These are phyloP conservation scores for Bos taurus DNA, from an alignment of 2,113 vertebrate genomes.

Conservation along the genomic window ARS-UCD2.0 NC_037331.1:40451501-40452000, in stretches of 20 bases:
- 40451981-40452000: too few relatives aligned
- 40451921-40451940: too few relatives aligned
- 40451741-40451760: not conserved
- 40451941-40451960: too few relatives aligned
- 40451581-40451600: not conserved
- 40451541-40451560: not conserved
- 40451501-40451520: too few relatives aligned
- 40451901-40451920: too few relatives aligned
- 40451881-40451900: too few relatives aligned
- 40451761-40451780: not conserved
- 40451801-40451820: not conserved
- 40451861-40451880: too few relatives aligned
- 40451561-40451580: not conserved
- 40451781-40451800: rapidly evolving
- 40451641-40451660: not conserved
- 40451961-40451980: too few relatives aligned
- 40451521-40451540: not conserved
- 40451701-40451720: not conserved
- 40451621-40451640: not conserved
- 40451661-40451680: rapidly evolving
- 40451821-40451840: not conserved
- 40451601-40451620: not conserved
- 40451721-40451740: not conserved
- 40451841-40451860: not conserved
- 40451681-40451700: not conserved